Conservation (phyloP, 2,888 invertebrate species). For the Cheiracanthium punctorium region DNA sequence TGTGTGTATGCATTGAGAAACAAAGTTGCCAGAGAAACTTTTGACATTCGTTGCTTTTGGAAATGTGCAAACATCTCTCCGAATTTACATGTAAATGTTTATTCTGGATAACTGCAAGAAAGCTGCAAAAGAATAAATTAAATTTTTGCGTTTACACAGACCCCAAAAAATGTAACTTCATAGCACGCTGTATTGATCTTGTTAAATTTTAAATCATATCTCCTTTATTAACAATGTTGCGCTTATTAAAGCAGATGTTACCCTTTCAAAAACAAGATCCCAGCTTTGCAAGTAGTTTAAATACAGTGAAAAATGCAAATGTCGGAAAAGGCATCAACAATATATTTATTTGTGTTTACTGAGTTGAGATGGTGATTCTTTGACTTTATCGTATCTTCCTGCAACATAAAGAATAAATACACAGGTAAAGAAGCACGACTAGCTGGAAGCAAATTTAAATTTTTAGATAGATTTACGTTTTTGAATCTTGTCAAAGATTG, state of each 20-base stretch:
- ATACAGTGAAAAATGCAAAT: too few relatives aligned
- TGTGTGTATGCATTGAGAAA: neutral
- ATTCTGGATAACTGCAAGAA: neutral
- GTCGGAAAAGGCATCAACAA: too few relatives aligned
- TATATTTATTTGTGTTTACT: too few relatives aligned
- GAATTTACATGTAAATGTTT: constrained; percentile 6
- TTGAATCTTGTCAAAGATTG: too few relatives aligned
- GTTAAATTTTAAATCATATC: constrained; percentile 9
- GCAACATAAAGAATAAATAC: too few relatives aligned
- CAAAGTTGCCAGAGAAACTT: neutral
- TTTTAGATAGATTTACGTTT: too few relatives aligned
- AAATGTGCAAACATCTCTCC: neutral
- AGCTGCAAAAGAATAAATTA: constrained; percentile 5
- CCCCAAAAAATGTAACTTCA: neutral
- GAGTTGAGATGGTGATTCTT: too few relatives aligned
- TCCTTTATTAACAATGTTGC: neutral
- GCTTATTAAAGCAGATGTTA: neutral
- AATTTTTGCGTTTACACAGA: constrained; percentile 4
- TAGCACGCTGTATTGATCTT: neutral
- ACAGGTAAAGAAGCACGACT: too few relatives aligned
- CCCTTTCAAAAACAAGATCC: too few relatives aligned
- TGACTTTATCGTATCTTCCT: too few relatives aligned
- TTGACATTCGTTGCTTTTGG: neutral
- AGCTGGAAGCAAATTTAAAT: too few relatives aligned
- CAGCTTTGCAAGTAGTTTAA: too few relatives aligned